Base-by-base conservation (phyloP, 2,797 vertebrate species). In the Crenichthys baileyi region DNA sequence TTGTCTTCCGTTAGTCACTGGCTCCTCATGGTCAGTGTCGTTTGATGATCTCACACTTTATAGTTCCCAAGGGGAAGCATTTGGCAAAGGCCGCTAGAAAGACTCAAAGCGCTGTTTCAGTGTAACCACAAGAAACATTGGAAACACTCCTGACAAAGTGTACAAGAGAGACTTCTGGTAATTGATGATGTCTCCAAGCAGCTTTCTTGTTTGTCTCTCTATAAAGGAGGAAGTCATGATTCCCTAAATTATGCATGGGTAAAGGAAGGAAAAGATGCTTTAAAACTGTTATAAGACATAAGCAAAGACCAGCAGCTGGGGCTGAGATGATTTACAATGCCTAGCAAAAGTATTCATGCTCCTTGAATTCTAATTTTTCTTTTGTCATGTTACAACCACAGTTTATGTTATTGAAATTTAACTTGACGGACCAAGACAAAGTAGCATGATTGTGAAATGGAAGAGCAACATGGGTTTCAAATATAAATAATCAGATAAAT, bases 211-310 rank as follows among this genome's bases (percentile, higher is more conserved):
- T 92, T 85, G 87, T 89, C 89, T 92, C 80, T 84, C 86, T 91
- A 87, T 91, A 79, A 93, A 86, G 82, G 85, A 93, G 92, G 76
- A 81, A 91, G 87, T 90, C 90, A 90, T 90, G 91, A 91, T 93
- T 95, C 93, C 76, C 79, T 96, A 95, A 95, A 96, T 96, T 95
- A 96, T 96, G 94, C 91, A 96, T 96, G 91, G 85, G 73, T 86
- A 90, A 92, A 91, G 92, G 93, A 95, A 94, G 91, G 83, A 87
- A 84, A 82, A 79, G 84, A 91, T 83, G 94, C 94, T 95, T 95
- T 96, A 94, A 95, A 93, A 95, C 93, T 87, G 90, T 92, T 92
- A 79, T 89, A 89, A 92, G 92, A 91, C 87, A 81, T 91, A 91
- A 93, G 93, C 83, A 86, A 88, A 86, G 92, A 79, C 92, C 85